These are phyloP conservation scores for Hemichromis elongatus DNA, from an alignment of 2,113 vertebrate genomes.

Conservation along the genomic window DNA sequence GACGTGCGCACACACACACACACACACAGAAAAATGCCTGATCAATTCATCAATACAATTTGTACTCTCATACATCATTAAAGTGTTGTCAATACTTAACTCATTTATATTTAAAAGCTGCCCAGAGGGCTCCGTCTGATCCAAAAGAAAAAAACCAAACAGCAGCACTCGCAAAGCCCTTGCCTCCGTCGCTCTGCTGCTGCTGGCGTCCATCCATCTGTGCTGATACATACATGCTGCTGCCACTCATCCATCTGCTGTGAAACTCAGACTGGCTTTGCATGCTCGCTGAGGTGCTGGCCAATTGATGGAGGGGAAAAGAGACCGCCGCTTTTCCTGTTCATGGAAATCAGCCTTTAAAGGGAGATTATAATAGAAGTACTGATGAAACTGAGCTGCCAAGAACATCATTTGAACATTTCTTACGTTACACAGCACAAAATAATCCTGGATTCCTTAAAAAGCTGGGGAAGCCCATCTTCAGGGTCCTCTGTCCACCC, in stretches of 20 bases:
- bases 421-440: not conserved
- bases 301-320: not conserved
- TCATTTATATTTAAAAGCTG: not conserved
- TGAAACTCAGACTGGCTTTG: not conserved
- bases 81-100: not conserved
- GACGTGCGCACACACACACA: not conserved
- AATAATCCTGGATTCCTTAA: not conserved
- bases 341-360: not conserved
- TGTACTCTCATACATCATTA: not conserved
- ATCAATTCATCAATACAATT: not conserved
- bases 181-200: not conserved
- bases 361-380: not conserved
- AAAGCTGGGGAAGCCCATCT: not conserved
- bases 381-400: not conserved
- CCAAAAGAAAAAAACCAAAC: not conserved
- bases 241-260: slow-evolving; percentile 5
- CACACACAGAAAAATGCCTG: not conserved
- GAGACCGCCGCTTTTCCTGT: not conserved
- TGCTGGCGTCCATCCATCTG: not conserved
- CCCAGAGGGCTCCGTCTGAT: not conserved
- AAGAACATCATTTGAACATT: not conserved
- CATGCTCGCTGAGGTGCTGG: not conserved
- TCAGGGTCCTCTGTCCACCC: not conserved
- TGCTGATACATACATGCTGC: not conserved
- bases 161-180: not conserved